Percentiles rank a stretch among this genome's conserved stretches.
Evolutionary conservation across 2,113 vertebrate species (phyloP).

Genomic region (Boleophthalmus pectinirostris): DNA sequence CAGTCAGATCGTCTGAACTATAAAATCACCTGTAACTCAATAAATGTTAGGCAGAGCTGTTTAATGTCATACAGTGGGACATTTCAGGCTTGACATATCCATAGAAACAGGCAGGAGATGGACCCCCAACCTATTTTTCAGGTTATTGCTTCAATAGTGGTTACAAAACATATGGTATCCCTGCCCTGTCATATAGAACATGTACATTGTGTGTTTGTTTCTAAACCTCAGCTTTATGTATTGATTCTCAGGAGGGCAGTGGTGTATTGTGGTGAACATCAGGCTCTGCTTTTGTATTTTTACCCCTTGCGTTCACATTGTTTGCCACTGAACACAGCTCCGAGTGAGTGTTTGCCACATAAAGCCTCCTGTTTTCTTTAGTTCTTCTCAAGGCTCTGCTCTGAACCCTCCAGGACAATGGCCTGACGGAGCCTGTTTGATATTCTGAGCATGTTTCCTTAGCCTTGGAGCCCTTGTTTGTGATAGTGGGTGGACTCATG

Average conservation of each 20-base stretch:
- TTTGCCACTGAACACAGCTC: not conserved
- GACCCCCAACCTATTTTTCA: too few species aligned
- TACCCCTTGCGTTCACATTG: not conserved
- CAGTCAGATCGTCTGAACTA: too few species aligned
- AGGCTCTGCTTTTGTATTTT: not conserved
- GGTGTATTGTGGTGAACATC: not conserved
- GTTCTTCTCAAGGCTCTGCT: not conserved
- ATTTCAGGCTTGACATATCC: too few species aligned
- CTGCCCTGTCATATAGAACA: not conserved
- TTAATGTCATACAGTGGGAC: too few species aligned
- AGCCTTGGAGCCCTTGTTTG: constrained; percentile 19
- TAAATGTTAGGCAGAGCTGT: too few species aligned
- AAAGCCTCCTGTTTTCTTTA: not conserved
- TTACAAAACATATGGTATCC: not conserved
- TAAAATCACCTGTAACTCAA: too few species aligned
- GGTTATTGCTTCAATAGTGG: not conserved
- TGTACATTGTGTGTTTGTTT: not conserved
- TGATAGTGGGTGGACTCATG: constrained; percentile 18
- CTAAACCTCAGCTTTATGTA: not conserved
- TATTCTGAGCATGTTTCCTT: constrained; percentile 27
- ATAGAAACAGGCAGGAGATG: too few species aligned
- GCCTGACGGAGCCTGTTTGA: constrained; percentile 12
- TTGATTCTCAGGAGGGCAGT: not conserved
- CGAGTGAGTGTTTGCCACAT: not conserved
- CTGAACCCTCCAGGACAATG: not conserved